These are phyloP conservation scores for Rattus norvegicus DNA, from an alignment of 2,113 vertebrate genomes.

Conservation along the genomic window GRCr8 NC_086023.1:114700501-114701000, in stretches of 20 bases:
- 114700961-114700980: too few relatives aligned
- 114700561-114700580: slow-evolving; percentile 14
- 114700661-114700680: slow-evolving; percentile 24
- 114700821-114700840: background rate
- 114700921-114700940: background rate
- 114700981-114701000: too few relatives aligned
- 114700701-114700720: background rate
- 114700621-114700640: background rate
- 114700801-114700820: slow-evolving; percentile 25
- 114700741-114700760: slow-evolving; percentile 39
- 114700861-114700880: background rate
- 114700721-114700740: slow-evolving; percentile 54
- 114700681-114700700: slow-evolving; percentile 28
- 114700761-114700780: background rate
- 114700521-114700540: background rate
- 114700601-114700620: slow-evolving; percentile 5
- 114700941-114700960: background rate
- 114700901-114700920: too few relatives aligned
- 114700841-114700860: background rate
- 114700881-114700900: background rate
- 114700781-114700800: background rate
- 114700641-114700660: background rate
- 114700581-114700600: background rate
- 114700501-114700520: slow-evolving; percentile 23
- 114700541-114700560: slow-evolving; percentile 14